These are phyloP conservation scores for Python bivittatus DNA, from an alignment of 2,113 vertebrate genomes.

Conservation along the genomic window DNA sequence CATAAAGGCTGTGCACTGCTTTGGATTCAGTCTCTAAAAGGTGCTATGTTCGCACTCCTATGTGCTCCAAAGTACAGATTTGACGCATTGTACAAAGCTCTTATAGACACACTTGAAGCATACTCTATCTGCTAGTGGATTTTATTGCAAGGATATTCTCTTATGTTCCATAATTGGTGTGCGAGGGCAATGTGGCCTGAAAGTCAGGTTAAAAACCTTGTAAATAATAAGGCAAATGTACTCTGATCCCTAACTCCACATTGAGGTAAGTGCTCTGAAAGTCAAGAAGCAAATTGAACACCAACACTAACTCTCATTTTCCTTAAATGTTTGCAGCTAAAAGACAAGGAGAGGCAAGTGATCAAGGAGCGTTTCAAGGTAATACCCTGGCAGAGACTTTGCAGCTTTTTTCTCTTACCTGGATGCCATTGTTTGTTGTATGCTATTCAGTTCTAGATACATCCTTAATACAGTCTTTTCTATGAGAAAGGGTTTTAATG, in stretches of 20 bases:
- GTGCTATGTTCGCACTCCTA: too few species aligned
- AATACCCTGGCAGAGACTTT: slow-evolving; percentile 32
- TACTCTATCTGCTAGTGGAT: background rate
- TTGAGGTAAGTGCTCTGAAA: background rate
- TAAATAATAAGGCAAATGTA: background rate
- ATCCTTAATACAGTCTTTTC: background rate
- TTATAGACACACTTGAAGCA: too few species aligned
- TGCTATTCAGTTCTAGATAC: background rate
- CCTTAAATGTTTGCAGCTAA: slow-evolving; percentile 78
- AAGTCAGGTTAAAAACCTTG: background rate
- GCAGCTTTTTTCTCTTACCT: background rate
- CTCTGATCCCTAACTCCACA: background rate
- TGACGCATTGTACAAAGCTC: too few species aligned
- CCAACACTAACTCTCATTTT: slow-evolving; percentile 1
- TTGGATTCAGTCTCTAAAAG: too few species aligned
- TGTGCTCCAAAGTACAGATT: too few species aligned
- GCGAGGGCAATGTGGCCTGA: background rate
- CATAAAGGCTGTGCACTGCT: too few species aligned
- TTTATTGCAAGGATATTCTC: background rate
- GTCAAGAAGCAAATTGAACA: background rate
- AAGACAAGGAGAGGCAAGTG: slow-evolving; percentile 96
- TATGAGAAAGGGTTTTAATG: slow-evolving; percentile 90
- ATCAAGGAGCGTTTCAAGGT: slow-evolving; percentile 99
- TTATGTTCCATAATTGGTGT: background rate
- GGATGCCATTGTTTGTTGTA: background rate